Evolutionary conservation across 2,888 invertebrate species (phyloP).

Genomic region (Acanthacorydalis orientalis): DNA sequence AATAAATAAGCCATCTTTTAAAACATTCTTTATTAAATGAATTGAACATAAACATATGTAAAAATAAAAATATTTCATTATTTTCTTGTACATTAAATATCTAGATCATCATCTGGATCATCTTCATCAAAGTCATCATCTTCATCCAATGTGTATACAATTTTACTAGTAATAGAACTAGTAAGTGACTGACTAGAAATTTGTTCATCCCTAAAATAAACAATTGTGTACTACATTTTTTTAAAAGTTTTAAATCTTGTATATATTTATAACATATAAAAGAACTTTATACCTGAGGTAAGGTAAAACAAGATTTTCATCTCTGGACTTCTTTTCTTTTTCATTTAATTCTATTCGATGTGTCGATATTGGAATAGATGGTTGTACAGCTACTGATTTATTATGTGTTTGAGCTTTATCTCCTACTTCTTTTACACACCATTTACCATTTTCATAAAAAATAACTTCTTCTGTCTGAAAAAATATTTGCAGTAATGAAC

Average conservation of each 20-base stretch:
- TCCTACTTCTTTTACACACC: conserved; percentile 17
- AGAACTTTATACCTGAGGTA: conserved; percentile 28
- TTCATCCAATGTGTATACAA: conserved; percentile 60
- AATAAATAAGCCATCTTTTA: too few relatives aligned
- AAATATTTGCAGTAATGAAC: neutral
- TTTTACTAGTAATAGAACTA: conserved; percentile 37
- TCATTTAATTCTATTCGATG: conserved; percentile 48
- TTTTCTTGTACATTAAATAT: conserved; percentile 41
- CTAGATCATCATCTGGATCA: conserved; percentile 74
- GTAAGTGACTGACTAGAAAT: neutral
- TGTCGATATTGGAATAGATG: conserved; percentile 27
- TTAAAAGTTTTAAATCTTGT: too few relatives aligned
- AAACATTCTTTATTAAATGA: too few relatives aligned
- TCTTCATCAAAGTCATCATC: conserved; percentile 74
- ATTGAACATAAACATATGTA: too few relatives aligned
- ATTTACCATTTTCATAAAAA: conserved; percentile 20
- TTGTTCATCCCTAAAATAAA: conserved; percentile 2
- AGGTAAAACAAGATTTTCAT: conserved; percentile 38
- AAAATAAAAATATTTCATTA: too few relatives aligned
- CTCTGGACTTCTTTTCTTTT: conserved; percentile 37
- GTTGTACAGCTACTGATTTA: too few relatives aligned
- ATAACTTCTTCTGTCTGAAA: conserved; percentile 19
- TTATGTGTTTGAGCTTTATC: too few relatives aligned
- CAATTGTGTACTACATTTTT: neutral
- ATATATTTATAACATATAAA: neutral